phyloP scores from a whole-genome alignment of 2,888 invertebrate genomes.

The Nemotelus nigrinus region DNA sequence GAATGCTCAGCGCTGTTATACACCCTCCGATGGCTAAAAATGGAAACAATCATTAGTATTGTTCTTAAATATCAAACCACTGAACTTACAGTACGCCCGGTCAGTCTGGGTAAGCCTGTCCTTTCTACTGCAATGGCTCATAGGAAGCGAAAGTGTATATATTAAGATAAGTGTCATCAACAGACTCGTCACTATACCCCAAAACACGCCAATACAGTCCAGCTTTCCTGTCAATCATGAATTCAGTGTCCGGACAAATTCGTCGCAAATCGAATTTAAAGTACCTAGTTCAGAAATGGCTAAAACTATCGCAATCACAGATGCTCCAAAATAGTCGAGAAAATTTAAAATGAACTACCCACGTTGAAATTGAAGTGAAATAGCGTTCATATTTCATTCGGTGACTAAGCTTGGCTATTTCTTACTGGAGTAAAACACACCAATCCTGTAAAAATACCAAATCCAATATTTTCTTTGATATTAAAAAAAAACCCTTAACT shows the following conservation, averaged over 20 bases:
- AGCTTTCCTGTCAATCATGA: slow-evolving; percentile 77
- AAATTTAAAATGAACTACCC: slow-evolving; percentile 78
- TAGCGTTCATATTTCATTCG: too few species aligned
- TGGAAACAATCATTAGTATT: not conserved
- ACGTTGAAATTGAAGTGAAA: slow-evolving; percentile 66
- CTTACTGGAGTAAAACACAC: too few species aligned
- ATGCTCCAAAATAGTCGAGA: slow-evolving; percentile 79
- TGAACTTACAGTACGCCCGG: slow-evolving; percentile 70
- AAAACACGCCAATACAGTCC: slow-evolving; percentile 82
- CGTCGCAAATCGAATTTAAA: slow-evolving; percentile 79
- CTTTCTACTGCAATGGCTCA: slow-evolving; percentile 71
- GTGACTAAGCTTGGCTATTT: too few species aligned
- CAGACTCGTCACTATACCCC: slow-evolving; percentile 80
- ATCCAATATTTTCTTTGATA: too few species aligned
- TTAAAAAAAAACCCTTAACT: too few species aligned
- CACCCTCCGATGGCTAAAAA: slow-evolving; percentile 65
- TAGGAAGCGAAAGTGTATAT: slow-evolving; percentile 74
- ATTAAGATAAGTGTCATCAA: slow-evolving; percentile 75
- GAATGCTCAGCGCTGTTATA: slow-evolving; percentile 66
- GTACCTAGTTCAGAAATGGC: slow-evolving; percentile 75
- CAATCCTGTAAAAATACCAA: too few species aligned
- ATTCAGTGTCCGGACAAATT: slow-evolving; percentile 78
- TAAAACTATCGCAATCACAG: slow-evolving; percentile 76
- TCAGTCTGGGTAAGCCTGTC: slow-evolving; percentile 68
- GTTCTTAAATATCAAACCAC: too few species aligned